A percentile compares a stretch with the other conserved stretches of the same genome.
phyloP scores from a whole-genome alignment of 2,888 invertebrate genomes.

The Ophioninae sp. region DNA sequence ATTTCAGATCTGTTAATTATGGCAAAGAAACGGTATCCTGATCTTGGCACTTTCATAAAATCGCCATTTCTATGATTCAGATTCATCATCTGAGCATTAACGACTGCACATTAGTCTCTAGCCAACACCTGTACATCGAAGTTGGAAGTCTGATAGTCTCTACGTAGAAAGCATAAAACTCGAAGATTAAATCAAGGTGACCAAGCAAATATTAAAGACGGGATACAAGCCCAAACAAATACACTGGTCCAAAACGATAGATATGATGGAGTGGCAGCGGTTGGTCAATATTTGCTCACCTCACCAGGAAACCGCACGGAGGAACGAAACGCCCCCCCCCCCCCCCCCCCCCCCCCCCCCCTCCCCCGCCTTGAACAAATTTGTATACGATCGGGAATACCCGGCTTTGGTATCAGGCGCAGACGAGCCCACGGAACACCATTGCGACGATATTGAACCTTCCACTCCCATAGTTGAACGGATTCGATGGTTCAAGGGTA shows the following conservation, averaged over 20 bases:
- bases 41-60: neutral
- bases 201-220: constrained; percentile 42
- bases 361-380: no score
- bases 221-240: constrained; percentile 42
- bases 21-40: neutral
- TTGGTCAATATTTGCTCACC: constrained; percentile 62
- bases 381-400: constrained; percentile 32
- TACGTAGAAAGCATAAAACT: constrained; percentile 34
- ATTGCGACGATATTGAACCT: neutral
- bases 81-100: neutral
- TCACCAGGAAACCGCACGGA: constrained; percentile 10
- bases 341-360: no score
- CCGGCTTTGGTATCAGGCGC: constrained; percentile 7
- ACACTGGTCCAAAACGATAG: constrained; percentile 4
- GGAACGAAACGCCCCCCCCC: no score
- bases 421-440: neutral
- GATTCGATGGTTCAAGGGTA: neutral
- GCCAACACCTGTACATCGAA: no score
- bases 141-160: neutral
- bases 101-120: neutral
- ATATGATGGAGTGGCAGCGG: constrained; percentile 36
- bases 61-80: neutral
- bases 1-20: neutral
- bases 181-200: constrained; percentile 26
- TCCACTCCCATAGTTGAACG: neutral